phyloP scores from a whole-genome alignment of 2,797 vertebrate species.

The Enteromius fasciolatus region DNA sequence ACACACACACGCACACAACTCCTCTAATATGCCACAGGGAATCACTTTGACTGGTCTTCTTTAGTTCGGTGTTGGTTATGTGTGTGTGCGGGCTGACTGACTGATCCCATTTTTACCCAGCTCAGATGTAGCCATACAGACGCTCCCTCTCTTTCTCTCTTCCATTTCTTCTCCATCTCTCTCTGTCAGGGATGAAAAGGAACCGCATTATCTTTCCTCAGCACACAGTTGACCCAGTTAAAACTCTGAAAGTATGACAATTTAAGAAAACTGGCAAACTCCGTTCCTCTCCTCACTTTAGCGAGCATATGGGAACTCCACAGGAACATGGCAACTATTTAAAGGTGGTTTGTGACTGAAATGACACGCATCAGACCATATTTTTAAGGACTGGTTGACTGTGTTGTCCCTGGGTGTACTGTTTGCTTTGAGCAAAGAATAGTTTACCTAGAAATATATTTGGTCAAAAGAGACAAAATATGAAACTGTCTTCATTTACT shows the following conservation, averaged over 20 bases:
- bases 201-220: slow-evolving; percentile 55
- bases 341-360: slow-evolving; percentile 12
- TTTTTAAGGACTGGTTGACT: slow-evolving; percentile 21
- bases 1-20: not conserved
- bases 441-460: not conserved
- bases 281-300: slow-evolving; percentile 37
- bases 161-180: slow-evolving; percentile 29
- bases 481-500: slow-evolving; percentile 4
- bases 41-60: slow-evolving; percentile 38
- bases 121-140: slow-evolving; percentile 36
- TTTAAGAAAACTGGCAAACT: slow-evolving; percentile 53
- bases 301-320: slow-evolving; percentile 22
- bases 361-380: not conserved
- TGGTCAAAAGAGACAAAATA: not conserved
- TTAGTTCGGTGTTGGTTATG: slow-evolving; percentile 29
- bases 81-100: slow-evolving; percentile 34
- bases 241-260: slow-evolving; percentile 50
- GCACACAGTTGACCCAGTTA: slow-evolving; percentile 63
- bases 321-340: slow-evolving; percentile 41
- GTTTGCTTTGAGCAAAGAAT: not conserved
- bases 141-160: slow-evolving; percentile 25
- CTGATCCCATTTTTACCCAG: slow-evolving; percentile 54
- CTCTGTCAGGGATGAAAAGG: slow-evolving; percentile 52
- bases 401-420: not conserved
- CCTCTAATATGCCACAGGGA: slow-evolving; percentile 32